Percentiles rank a stretch among this genome's conserved stretches.
Conservation (phyloP, 2,113 vertebrate genomes). For the Nyctibius bracteatus region DNA sequence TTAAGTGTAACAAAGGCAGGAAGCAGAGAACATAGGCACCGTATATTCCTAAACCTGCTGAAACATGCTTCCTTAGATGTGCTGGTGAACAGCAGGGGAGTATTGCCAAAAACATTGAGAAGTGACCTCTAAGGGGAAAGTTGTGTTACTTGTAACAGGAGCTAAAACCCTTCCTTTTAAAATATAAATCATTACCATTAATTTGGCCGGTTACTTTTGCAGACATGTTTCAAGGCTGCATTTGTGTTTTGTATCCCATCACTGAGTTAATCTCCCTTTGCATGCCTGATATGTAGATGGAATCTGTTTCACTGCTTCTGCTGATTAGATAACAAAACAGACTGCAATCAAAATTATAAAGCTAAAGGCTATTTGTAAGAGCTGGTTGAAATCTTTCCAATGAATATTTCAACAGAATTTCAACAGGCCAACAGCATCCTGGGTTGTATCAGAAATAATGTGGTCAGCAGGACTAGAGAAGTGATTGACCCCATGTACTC, state of each 20-base stretch:
- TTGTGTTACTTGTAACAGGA: not conserved
- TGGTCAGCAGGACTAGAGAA: no score
- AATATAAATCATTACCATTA: not conserved
- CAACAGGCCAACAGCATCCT: no score
- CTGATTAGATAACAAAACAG: conserved; percentile 16
- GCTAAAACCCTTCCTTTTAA: not conserved
- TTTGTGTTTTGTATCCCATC: not conserved
- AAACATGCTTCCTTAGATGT: not conserved
- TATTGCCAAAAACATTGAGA: not conserved
- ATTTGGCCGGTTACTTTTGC: not conserved
- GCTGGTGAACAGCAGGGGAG: not conserved
- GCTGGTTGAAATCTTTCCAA: not conserved
- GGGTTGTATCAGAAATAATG: no score
- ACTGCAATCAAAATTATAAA: not conserved
- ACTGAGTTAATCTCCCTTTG: not conserved
- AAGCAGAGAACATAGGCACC: not conserved
- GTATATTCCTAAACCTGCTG: not conserved
- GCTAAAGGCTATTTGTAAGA: not conserved
- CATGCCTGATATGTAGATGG: not conserved
- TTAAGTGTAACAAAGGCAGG: conserved; percentile 24
- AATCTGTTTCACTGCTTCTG: not conserved
- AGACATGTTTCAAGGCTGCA: not conserved
- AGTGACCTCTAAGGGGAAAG: not conserved
- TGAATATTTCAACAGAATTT: conserved; percentile 35
- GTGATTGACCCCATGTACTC: no score